Evolutionary conservation across 2,888 invertebrate species (phyloP), one percentile per base, ranked within the genome.

Genomic region (Azorinus chamasolen): DNA sequence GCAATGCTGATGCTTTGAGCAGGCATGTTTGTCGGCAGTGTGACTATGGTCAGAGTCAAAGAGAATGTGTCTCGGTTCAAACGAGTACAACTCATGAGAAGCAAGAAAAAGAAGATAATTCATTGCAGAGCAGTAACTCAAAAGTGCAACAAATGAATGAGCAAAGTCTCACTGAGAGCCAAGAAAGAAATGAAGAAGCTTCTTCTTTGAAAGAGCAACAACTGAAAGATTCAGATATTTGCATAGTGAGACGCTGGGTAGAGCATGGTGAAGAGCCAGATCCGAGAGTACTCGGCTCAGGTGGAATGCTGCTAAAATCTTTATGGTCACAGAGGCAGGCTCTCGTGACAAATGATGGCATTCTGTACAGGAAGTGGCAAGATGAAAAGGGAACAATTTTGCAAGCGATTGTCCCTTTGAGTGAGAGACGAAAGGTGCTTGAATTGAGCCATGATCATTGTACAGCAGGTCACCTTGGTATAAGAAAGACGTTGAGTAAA

Each of bases 401-500:
- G 24, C 51, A 58, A 41, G 58, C 41, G 14, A 27, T 58, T 27
- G 53, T 66, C 14, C 50, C 58, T 18, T 16, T 39, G 16, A 41
- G 22, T 14, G 6, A 66, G 10, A 63, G 63, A 27, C 20, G 57
- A 27, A 43, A 32, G 4, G 46, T 63, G 3, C 59, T 71, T 4
- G n/a, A 16, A 14, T 22, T 32, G 14, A 20, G 32, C 27, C 62
- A 70, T 53, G 62, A 70, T 24, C 45, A 39, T 0, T 43, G 45
- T n/a, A 20, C 55, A 14, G 18, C 45, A 8, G 55, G 69, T 39
- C 72, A 59, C 43, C 18, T 62, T 27, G 62, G 55, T 8, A 24
- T 63, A 14, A 41, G n/a, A 16, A 63, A 55, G 41, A 63, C 58
- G 18, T 14, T 70, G 16, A 20, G 25, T n/a, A 70, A 62, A 25